Percentiles rank a stretch among this genome's conserved stretches.
phyloP scores from a whole-genome alignment of 2,797 vertebrate species.

The Myotis myotis region DNA sequence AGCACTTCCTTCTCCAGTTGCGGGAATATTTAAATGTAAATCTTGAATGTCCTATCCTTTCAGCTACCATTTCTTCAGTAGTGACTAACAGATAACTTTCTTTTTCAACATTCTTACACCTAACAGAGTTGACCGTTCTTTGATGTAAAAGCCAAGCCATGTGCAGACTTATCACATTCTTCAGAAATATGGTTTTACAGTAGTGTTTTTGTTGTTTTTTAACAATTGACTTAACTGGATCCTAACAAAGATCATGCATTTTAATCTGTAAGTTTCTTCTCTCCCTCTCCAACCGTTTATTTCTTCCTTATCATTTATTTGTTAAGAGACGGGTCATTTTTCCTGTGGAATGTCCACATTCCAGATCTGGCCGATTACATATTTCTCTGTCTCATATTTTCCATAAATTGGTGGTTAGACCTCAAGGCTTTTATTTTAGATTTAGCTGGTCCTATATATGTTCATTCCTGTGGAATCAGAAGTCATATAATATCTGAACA shows the following conservation, averaged over 20 bases:
- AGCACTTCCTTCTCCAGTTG: not conserved
- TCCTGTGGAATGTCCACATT: conserved; percentile 8
- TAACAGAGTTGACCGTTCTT: not conserved
- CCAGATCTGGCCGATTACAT: not conserved
- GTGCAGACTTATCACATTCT: not conserved
- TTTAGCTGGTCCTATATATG: not conserved
- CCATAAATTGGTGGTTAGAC: not conserved
- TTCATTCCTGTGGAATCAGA: not conserved
- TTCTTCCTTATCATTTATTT: not conserved
- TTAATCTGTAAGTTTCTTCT: conserved; percentile 9
- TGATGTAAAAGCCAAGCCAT: not conserved
- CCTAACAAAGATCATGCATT: not conserved
- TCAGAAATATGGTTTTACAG: not conserved
- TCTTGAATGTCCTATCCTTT: not conserved
- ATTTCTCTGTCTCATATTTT: conserved; percentile 33
- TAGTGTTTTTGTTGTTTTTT: not conserved
- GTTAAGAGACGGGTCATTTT: conserved; percentile 17
- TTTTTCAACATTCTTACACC: not conserved
- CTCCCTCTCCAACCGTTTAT: not conserved
- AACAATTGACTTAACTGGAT: not conserved
- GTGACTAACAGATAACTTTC: not conserved
- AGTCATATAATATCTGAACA: not conserved
- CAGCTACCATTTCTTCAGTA: not conserved
- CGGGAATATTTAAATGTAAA: not conserved
- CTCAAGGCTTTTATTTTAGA: conserved; percentile 9